A percentile compares a stretch with the other conserved stretches of the same genome.
Conservation (phyloP, 2,113 vertebrate species). For the Lamprotornis superbus region DNA sequence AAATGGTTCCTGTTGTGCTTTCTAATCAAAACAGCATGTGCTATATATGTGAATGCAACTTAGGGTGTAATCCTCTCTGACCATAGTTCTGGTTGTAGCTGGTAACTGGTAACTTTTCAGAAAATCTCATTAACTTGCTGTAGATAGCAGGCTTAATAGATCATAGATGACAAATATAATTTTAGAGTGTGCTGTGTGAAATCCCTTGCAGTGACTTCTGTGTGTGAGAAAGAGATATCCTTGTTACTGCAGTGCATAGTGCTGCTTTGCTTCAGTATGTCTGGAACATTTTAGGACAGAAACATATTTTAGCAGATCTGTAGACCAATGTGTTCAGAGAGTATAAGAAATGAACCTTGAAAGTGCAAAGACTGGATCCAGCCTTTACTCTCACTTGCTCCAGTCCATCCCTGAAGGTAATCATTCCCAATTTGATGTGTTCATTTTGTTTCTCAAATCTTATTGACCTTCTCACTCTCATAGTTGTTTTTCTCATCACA, state of each 20-base stretch:
- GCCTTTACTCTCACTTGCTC: not conserved
- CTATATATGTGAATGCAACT: not conserved
- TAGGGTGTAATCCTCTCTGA: not conserved
- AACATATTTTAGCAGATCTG: not conserved
- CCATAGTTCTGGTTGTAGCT: not conserved
- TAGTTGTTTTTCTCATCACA: not conserved
- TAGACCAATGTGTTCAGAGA: not conserved
- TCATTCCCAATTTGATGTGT: not conserved
- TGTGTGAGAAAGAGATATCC: not conserved
- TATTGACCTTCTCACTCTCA: not conserved
- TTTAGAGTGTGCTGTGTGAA: not conserved
- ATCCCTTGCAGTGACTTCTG: not conserved
- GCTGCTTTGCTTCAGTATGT: not conserved
- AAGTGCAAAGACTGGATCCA: not conserved
- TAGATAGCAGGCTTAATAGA: not conserved
- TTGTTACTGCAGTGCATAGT: not conserved
- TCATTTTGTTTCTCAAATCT: not conserved
- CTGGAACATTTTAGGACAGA: not conserved
- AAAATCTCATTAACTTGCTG: slow-evolving; percentile 7
- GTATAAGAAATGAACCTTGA: not conserved
- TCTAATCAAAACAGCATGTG: not conserved
- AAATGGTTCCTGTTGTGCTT: not conserved
- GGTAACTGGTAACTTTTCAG: not conserved
- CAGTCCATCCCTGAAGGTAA: not conserved
- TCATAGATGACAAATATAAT: slow-evolving; percentile 1